Base-by-base conservation (phyloP, 2,888 invertebrate genomes). In the Drosophila multiciliata region DNA sequence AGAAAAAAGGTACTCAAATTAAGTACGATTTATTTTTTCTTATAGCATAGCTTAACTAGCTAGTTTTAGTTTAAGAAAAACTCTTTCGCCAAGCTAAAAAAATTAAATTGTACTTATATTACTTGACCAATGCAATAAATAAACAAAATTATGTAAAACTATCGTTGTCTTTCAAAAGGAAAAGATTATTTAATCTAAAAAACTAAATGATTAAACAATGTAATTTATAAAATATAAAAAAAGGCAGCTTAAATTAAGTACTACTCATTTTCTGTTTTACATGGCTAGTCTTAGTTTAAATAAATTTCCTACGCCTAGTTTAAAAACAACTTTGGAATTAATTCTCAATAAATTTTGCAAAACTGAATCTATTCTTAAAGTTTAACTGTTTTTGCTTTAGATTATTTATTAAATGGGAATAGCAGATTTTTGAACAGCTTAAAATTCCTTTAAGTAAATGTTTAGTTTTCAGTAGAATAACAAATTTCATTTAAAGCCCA, bases 251-350 rank as follows among this genome's bases (percentile, higher is more conserved):
- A 8, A 45, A 15, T 3, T 15, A 23, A 45, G 45, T 45, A 23
- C 15, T 15, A 23, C 23, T 45, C 1, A 45, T 0, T 8, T 45
- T 23, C 2, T 15, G 1, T 2, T 45, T 1, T 23, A 8, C 4
- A 0, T 8, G 12, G 15, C 6, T 20, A 7, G 15, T 15, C 15
- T 15, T 23, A 8, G 23, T 8, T 45, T 23, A 45, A 23, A 9
- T 45, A 8, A 23, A 45, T 45, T 7, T 15, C 7, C 20, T 7
- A 12, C 1, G 6, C 12, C 12, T 7, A 20, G 20, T 6, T 12
- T 20, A 6, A 11, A 20, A 3, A 1, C 6, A 3, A 11, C 1
- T n/a, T n/a, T n/a, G n/a, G n/a, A n/a, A n/a, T n/a, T n/a, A n/a
- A n/a, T n/a, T n/a, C n/a, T n/a, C 15, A 23, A 5, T 32, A 3